Percentiles rank a stretch among this genome's conserved stretches.
Conservation (phyloP, 2,888 invertebrate species). For the Philopedon plagiatum region DNA sequence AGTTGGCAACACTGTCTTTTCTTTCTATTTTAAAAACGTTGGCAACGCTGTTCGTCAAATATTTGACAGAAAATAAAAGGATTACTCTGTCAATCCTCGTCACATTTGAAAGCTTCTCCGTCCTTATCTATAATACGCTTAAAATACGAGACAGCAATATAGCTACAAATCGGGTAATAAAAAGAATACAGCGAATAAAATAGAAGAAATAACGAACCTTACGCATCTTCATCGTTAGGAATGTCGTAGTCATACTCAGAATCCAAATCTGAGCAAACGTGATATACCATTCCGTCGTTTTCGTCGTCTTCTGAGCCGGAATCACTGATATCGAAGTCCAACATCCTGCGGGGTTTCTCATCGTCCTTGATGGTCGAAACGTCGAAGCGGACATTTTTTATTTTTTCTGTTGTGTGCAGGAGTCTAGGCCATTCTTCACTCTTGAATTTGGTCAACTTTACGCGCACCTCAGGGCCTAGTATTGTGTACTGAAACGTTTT, state of each 20-base stretch:
- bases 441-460: constrained; percentile 59
- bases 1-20: too few relatives aligned
- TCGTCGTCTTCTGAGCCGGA: constrained; percentile 51
- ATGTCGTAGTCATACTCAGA: constrained; percentile 59
- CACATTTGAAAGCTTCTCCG: too few relatives aligned
- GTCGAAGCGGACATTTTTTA: constrained; percentile 62
- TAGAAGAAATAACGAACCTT: too few relatives aligned
- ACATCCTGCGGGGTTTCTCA: constrained; percentile 54
- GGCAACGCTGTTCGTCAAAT: too few relatives aligned
- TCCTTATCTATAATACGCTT: too few relatives aligned
- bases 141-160: too few relatives aligned
- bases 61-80: too few relatives aligned
- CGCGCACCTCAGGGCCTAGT: constrained; percentile 57
- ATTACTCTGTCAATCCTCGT: too few relatives aligned
- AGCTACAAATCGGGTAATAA: too few relatives aligned
- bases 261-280: constrained; percentile 58
- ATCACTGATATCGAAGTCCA: constrained; percentile 54
- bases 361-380: constrained; percentile 53
- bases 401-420: constrained; percentile 55
- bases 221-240: constrained; percentile 47
- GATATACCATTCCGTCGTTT: constrained; percentile 51
- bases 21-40: too few relatives aligned
- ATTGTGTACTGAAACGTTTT: constrained; percentile 56
- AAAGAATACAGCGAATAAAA: too few relatives aligned
- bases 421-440: constrained; percentile 61